These are phyloP conservation scores for Parambassis ranga DNA, from an alignment of 2,797 vertebrate genomes.

Conservation along the genomic window DNA sequence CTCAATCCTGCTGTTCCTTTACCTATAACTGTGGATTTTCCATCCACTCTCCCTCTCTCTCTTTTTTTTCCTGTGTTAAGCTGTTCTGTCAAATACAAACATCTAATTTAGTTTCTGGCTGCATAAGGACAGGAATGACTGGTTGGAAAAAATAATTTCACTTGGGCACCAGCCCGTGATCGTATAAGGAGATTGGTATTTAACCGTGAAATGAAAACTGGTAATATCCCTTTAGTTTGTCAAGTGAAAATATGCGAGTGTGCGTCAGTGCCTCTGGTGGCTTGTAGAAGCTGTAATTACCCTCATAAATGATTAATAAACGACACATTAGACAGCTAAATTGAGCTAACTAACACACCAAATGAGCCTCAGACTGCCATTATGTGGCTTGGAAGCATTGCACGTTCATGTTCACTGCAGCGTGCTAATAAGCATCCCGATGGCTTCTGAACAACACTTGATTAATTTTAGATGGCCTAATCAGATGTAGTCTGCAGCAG, in stretches of 20 bases:
- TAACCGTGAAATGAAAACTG: constrained; percentile 73
- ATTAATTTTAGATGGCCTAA: constrained; percentile 40
- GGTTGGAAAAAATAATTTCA: constrained; percentile 78
- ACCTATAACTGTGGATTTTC: constrained; percentile 71
- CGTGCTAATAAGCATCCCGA: constrained; percentile 41
- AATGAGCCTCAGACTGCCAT: constrained; percentile 45
- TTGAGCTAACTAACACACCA: constrained; percentile 38
- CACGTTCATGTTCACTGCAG: constrained; percentile 36
- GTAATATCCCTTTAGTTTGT: constrained; percentile 67
- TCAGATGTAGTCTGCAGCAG: constrained; percentile 48
- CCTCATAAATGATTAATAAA: constrained; percentile 56
- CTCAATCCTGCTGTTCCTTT: constrained; percentile 31
- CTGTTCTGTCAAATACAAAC: constrained; percentile 75
- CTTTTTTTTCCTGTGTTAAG: constrained; percentile 60
- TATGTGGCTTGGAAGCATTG: constrained; percentile 57
- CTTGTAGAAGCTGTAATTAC: constrained; percentile 54
- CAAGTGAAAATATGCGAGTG: constrained; percentile 56
- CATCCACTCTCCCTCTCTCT: constrained; percentile 34
- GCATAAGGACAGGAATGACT: constrained; percentile 68
- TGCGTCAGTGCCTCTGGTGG: constrained; percentile 46
- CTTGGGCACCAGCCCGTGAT: constrained; percentile 66
- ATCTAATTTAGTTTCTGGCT: constrained; percentile 78
- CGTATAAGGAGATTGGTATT: constrained; percentile 76
- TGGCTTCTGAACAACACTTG: constrained; percentile 43
- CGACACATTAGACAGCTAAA: constrained; percentile 50